Base-by-base conservation (phyloP, 2,888 invertebrate genomes). In the Portevinia maculata region DNA sequence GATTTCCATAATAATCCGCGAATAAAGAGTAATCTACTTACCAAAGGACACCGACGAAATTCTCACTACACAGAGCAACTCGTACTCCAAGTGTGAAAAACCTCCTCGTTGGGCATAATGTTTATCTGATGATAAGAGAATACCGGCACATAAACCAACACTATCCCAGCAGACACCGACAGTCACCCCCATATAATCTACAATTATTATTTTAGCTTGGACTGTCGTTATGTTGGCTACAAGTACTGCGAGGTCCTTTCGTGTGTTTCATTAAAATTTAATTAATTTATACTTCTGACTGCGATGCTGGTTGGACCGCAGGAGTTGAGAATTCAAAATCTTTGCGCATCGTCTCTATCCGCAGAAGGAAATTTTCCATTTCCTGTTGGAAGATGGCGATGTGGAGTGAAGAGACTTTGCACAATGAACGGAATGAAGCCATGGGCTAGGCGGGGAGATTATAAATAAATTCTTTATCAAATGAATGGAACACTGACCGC, bases 241-340 rank as follows among this genome's bases (percentile, higher is more conserved):
- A 44, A 67, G 39, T 74, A 24, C 28, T 52, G n/a, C n/a, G 81
- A 39, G 70, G 81, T 60, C 44, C 59, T 70, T 76, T 79, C 76
- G 76, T 70, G 76, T 81, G 64, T 81, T 76, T 76, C 76, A 81
- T 81, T 81, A 81, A 81, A 81, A 71, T 76, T 81, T 76, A 81
- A 81, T 81, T 81, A 81, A 81, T 76, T 71, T 76, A 70, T 76
- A 76, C 59, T 81, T 65, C 64, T 64, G 59, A 37, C 57, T 67
- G 59, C 44, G 39, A 30, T 37, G 48, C 19, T 1, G 19, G 46
- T 7, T 2, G 19, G 6, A 8, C 19, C 9, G 48, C 74, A 50
- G 8, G 30, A 46, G 57, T 71, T 62, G 48, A 50, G 34, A 60
- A 64, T 76, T 70, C 34, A 71, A 70, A 69, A 81, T 71, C 70